A percentile compares a stretch with the other conserved stretches of the same genome.
phyloP scores from a whole-genome alignment of 2,797 vertebrate species.

The Florisuga fusca region DNA sequence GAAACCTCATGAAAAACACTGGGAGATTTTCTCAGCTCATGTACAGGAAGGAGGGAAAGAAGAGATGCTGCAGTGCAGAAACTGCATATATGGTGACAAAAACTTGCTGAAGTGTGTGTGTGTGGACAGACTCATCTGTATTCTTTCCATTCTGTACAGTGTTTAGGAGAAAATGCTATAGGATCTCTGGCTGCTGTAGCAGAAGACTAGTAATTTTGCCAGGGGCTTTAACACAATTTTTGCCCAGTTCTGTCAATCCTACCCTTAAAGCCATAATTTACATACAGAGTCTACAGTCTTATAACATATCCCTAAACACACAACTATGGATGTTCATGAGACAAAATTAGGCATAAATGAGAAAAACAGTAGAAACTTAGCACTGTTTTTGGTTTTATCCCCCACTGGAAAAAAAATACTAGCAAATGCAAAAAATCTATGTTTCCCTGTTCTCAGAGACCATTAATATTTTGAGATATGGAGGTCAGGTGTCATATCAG shows the following conservation, averaged over 20 bases:
- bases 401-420: neutral
- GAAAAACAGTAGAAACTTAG: neutral
- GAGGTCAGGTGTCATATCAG: constrained; percentile 40
- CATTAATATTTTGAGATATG: constrained; percentile 45
- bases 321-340: neutral
- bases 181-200: neutral
- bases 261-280: neutral
- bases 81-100: neutral
- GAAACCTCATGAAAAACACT: neutral
- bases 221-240: neutral
- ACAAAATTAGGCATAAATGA: neutral
- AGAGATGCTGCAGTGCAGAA: neutral
- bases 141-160: neutral
- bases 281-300: neutral
- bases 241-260: neutral
- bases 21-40: neutral
- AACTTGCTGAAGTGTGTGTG: neutral
- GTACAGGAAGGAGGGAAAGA: neutral
- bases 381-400: neutral
- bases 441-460: constrained; percentile 14
- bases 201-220: neutral
- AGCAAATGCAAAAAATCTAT: constrained; percentile 35
- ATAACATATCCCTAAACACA: neutral
- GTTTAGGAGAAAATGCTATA: neutral
- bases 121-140: neutral